Evolutionary conservation across 2,888 invertebrate genomes (phyloP).

Genomic region (Hydrotaea cyrtoneurina): DNA sequence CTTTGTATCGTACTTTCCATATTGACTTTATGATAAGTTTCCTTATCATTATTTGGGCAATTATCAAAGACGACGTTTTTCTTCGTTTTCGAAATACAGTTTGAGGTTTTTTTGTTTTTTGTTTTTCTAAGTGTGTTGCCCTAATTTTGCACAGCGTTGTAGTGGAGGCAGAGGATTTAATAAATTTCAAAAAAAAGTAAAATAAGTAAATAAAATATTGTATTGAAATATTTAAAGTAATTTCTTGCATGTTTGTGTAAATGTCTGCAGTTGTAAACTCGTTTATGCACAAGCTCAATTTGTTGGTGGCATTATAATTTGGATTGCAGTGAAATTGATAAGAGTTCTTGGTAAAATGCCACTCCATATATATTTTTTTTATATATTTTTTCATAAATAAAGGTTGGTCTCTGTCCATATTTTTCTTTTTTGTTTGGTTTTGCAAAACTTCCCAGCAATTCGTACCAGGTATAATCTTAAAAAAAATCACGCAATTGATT

Average conservation of each 20-base stretch:
- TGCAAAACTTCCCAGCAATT: background rate
- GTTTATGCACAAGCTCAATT: background rate
- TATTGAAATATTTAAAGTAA: too few species aligned
- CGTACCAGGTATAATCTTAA: too few species aligned
- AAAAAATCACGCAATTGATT: too few species aligned
- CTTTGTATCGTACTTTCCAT: background rate
- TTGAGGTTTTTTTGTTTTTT: background rate
- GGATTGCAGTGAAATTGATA: background rate
- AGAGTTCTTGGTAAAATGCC: background rate
- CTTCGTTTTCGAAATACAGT: background rate
- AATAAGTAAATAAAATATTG: too few species aligned
- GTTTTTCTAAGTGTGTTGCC: background rate
- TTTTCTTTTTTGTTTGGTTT: background rate
- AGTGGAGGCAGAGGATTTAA: too few species aligned
- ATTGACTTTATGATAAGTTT: conserved; percentile 12
- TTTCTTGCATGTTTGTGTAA: too few species aligned
- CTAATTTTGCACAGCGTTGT: background rate
- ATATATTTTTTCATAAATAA: background rate
- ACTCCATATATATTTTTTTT: background rate
- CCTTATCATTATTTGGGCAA: background rate
- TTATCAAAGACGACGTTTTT: background rate
- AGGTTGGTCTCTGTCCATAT: background rate
- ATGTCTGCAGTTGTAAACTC: too few species aligned
- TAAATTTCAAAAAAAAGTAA: too few species aligned
- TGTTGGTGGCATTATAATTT: background rate